A percentile compares a stretch with the other conserved stretches of the same genome.
Evolutionary conservation across 2,888 invertebrate species (phyloP).

Genomic region (Cordylochernes scorpioides): DNA sequence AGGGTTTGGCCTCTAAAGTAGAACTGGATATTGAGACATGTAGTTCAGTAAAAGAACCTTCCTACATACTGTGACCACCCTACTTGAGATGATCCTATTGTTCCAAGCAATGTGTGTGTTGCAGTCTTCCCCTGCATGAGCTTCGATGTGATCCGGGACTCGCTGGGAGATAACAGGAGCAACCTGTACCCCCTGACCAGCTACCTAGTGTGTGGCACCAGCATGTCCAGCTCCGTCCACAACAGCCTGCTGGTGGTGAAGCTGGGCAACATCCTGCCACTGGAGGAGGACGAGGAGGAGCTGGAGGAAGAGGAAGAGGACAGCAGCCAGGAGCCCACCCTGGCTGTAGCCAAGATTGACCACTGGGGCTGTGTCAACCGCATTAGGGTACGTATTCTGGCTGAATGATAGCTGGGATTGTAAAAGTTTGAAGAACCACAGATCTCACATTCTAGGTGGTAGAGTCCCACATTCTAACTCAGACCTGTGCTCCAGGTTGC

Average conservation of each 20-base stretch:
- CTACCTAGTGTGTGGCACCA: constrained; percentile 43
- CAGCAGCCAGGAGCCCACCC: constrained; percentile 38
- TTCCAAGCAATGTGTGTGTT: too few relatives aligned
- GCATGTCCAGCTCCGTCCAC: constrained; percentile 30
- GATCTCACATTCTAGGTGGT: too few relatives aligned
- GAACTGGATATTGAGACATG: too few relatives aligned
- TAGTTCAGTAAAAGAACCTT: too few relatives aligned
- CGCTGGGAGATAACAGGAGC: constrained; percentile 37
- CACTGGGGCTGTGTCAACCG: constrained; percentile 83
- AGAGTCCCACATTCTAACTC: too few relatives aligned
- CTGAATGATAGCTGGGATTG: too few relatives aligned
- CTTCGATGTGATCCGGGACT: constrained; percentile 69
- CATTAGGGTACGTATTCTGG: constrained; percentile 35
- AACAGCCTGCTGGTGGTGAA: constrained; percentile 41
- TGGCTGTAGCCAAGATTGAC: constrained; percentile 53
- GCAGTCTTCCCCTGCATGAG: constrained; percentile 95
- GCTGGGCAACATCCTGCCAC: constrained; percentile 40
- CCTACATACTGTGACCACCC: too few relatives aligned
- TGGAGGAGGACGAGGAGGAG: constrained; percentile 31
- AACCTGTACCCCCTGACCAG: constrained; percentile 48
- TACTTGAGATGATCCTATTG: too few relatives aligned
- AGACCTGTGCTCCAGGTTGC: constrained; percentile 23
- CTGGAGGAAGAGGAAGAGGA: constrained; percentile 18
- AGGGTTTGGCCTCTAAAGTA: too few relatives aligned
- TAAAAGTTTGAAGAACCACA: too few relatives aligned